Evolutionary conservation across 2,113 vertebrate species (phyloP), one percentile per base, ranked within the genome.

Genomic region (Steatornis caripensis): DNA sequence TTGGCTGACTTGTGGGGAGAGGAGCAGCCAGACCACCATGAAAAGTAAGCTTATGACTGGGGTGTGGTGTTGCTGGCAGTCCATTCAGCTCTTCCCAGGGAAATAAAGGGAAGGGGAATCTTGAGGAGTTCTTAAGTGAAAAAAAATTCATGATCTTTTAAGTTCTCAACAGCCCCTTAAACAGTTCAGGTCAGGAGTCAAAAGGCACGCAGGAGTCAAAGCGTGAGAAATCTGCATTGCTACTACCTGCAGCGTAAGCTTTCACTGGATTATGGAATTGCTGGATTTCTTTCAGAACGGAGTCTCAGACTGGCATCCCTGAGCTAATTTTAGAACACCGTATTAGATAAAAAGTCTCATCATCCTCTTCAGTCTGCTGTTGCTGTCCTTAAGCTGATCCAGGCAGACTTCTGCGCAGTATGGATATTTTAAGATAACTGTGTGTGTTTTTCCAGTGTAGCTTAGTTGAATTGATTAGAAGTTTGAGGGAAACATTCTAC

Each of bases 241-340:
- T 87, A 14, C 48, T 86, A 66, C 27, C 55, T 90, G 83, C 66
- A 87, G 14, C 39, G 29, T 60, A n/a, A 80, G 41, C 37, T 93
- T 89, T 85, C 36, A 57, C 9, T 74, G 32, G 45, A 62, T 93
- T 72, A 88, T 49, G 41, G 87, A 84, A 72, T 43, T 48, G 22
- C 20, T 85, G 77, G 64, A 51, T 82, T 84, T 90, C 43, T 91
- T 92, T 84, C 84, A 72, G 85, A 66, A 48, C 46, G 48, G 58
- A 93, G 81, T 91, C 85, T 97, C 76, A 94, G 55, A 80, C 77
- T 86, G 92, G 83, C 88, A 84, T 89, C 72, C 51, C 70, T 87
- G 57, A 91, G 30, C 55, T 96, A 79, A 94, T 79, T 83, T 96
- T 86, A 86, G 85, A 90, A 71, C 61, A 71, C 20, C 2, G 0